Evolutionary conservation across 2,797 vertebrate genomes (phyloP).

Genomic region (Hippoglossus hippoglossus): DNA sequence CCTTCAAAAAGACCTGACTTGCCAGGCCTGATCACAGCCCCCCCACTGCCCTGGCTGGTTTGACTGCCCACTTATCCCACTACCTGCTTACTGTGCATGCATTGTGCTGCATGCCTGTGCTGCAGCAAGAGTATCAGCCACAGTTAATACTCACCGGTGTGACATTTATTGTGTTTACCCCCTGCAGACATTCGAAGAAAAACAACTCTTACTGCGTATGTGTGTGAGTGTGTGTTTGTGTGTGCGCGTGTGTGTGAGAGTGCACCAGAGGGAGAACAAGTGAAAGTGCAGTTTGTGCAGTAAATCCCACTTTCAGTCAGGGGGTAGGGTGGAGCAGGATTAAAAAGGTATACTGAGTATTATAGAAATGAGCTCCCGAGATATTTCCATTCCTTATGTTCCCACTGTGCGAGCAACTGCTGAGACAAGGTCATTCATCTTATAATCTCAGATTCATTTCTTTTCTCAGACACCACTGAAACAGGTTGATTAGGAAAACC

Average conservation of each 20-base stretch:
- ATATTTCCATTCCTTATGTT: conserved; percentile 53
- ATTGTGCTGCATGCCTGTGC: conserved; percentile 26
- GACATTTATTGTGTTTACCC: conserved; percentile 6
- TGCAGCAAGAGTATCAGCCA: conserved; percentile 34
- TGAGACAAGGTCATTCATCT: conserved; percentile 43
- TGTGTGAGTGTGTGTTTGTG: conserved; percentile 1
- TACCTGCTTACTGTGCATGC: conserved; percentile 34
- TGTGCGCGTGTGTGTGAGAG: not conserved
- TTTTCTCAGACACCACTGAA: conserved; percentile 4
- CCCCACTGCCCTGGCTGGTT: conserved; percentile 51
- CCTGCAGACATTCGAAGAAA: not conserved
- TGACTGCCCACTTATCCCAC: conserved; percentile 47
- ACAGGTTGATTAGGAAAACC: not conserved
- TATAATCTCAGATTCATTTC: conserved; percentile 22
- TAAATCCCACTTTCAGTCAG: conserved; percentile 60
- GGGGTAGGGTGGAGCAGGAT: conserved; percentile 49
- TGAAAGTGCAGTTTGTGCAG: conserved; percentile 59
- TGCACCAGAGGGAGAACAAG: conserved; percentile 41
- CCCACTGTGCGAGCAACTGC: conserved; percentile 13
- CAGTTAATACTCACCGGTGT: conserved; percentile 31
- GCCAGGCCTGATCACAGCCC: conserved; percentile 71
- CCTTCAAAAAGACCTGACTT: conserved; percentile 71
- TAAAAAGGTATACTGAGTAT: conserved; percentile 62
- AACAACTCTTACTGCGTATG: conserved; percentile 12
- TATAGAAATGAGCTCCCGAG: conserved; percentile 53